Evolutionary conservation across 2,113 vertebrate genomes (phyloP), one percentile per base, ranked within the genome.

Genomic region (Physeter macrocephalus): DNA sequence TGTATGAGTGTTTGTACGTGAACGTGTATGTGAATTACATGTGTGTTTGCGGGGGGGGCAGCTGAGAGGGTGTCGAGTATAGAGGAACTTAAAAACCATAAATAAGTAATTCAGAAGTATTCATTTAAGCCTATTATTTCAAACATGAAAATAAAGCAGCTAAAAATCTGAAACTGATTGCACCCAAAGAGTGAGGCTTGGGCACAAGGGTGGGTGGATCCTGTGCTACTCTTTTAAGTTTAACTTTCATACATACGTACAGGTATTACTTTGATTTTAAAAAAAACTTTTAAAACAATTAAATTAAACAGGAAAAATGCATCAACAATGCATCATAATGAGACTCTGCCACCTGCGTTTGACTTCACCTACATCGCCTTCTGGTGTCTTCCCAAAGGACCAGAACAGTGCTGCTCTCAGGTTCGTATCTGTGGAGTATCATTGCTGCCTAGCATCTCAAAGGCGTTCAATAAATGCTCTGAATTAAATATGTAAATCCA

Each of bases 21-120:
- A 36, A 80, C 10, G 18, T 61, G 39, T n/a, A 18, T 15, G 5
- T 43, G 25, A 43, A 10, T 3, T 34, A 18, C 1, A 1, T 0
- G 14, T 75, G 75, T 52, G 14, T 88, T 59, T 11, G 5, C 8
- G 6, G 11, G 49, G 41, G 14, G 41, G 4, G 6, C 52, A 75
- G 21, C 27, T n/a, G 34, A 75, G 9, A 36, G 20, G 18, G 59
- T 23, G 17, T 59, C 71, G 27, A 59, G 8, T 2, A 36, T 0
- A 39, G 34, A 11, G 23, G 14, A 71, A 71, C 17, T 88, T 77
- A 52, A 41, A 69, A 64, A 52, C 13, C 36, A 23, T 8, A 29
- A n/a, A 1, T 41, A 31, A 85, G 20, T 25, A 49, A 21, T 72
- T 71, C 36, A 52, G 6, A 52, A 86, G 49, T 64, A n/a, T 20